These are phyloP conservation scores for Nesometra sesokonis DNA, from an alignment of 35 echinoderm and acorn worm species.

Conservation along the genomic window DNA sequence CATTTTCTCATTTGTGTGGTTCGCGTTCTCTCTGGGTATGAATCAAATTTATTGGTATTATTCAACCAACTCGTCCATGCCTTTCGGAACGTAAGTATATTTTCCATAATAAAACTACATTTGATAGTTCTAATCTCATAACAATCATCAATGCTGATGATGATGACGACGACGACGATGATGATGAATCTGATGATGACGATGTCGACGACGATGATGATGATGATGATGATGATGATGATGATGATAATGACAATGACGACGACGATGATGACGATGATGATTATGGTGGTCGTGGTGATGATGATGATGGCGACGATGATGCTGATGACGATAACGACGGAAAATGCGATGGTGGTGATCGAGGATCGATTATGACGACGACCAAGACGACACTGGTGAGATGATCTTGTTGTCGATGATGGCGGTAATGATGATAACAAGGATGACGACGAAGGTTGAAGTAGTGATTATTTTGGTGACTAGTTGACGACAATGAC, in stretches of 20 bases:
- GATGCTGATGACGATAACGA: neutral
- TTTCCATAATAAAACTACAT: neutral
- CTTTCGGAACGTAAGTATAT: constrained; percentile 71
- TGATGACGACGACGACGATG: neutral
- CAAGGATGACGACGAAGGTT: neutral
- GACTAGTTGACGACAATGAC: neutral
- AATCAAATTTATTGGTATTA: constrained; percentile 99
- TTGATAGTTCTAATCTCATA: neutral
- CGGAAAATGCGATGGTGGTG: neutral
- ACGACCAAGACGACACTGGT: neutral
- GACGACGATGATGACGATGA: neutral
- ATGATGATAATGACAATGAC: neutral
- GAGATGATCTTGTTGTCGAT: no score
- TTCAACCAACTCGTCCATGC: constrained; percentile 41
- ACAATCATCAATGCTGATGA: neutral
- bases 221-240: neutral
- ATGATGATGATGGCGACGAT: neutral
- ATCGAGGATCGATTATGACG: no score
- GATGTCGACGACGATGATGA: neutral
- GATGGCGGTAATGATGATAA: neutral
- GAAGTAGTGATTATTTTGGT: no score
- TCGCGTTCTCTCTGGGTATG: constrained; percentile 96
- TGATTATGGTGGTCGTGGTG: no score
- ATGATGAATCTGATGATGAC: no score
- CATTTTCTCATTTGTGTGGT: constrained; percentile 98